Evolutionary conservation across 37 sponge, comb jelly and placozoan genomes (phyloP).

Genomic region (Chondrosia reniformis): DNA sequence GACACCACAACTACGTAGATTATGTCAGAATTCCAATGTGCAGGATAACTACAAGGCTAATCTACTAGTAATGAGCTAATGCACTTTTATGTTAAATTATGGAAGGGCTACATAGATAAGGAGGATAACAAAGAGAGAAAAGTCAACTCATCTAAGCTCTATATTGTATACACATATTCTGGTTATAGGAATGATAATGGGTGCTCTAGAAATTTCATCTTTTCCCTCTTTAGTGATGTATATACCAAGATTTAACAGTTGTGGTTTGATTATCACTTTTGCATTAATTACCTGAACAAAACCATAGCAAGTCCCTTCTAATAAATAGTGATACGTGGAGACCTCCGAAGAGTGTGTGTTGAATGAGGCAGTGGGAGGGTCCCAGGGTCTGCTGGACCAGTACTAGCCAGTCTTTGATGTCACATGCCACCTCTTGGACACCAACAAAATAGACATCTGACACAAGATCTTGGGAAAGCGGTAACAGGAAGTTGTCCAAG

Average conservation of each 20-base stretch:
- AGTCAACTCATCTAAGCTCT: too few relatives aligned
- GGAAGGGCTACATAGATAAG: too few relatives aligned
- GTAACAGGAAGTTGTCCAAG: conserved; percentile 87
- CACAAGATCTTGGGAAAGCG: conserved; percentile 37
- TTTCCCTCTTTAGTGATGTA: too few relatives aligned
- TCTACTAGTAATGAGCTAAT: too few relatives aligned
- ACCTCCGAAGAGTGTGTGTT: conserved; percentile 57
- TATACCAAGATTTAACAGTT: too few relatives aligned
- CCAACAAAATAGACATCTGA: conserved; percentile 89
- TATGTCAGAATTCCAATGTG: background rate
- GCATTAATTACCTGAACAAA: conserved; percentile 61
- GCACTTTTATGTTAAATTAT: too few relatives aligned
- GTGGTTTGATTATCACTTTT: too few relatives aligned
- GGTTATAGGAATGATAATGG: too few relatives aligned
- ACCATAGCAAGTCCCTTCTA: conserved; percentile 89
- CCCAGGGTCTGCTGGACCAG: conserved; percentile 90
- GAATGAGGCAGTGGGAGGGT: conserved; percentile 70
- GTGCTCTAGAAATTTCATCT: too few relatives aligned
- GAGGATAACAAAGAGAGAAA: too few relatives aligned
- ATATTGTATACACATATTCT: too few relatives aligned
- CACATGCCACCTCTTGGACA: conserved; percentile 72
- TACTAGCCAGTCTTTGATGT: conserved; percentile 80
- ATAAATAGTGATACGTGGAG: conserved; percentile 67
- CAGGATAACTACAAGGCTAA: too few relatives aligned
- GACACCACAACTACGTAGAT: background rate